phyloP scores from a whole-genome alignment of 1,140 invertebrate genomes.

The Euwallacea fornicatus region DNA sequence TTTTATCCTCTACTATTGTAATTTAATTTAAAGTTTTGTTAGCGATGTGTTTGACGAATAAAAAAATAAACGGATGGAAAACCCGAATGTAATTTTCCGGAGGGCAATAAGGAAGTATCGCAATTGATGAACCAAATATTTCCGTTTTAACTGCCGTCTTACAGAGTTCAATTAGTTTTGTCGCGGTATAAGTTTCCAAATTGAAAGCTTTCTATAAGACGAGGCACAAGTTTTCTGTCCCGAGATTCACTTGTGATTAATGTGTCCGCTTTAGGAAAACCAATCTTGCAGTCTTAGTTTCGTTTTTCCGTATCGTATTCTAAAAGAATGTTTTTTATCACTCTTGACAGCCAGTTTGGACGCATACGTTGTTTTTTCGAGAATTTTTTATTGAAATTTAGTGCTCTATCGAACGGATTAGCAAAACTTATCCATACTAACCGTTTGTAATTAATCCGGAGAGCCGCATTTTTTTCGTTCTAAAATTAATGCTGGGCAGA shows the following conservation, averaged over 20 bases:
- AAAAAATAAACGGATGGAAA: constrained; percentile 12
- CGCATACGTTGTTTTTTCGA: constrained; percentile 18
- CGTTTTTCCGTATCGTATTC: constrained; percentile 32
- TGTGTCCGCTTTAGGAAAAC: constrained; percentile 36
- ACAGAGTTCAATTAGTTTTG: constrained; percentile 38
- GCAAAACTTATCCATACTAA: too few relatives aligned
- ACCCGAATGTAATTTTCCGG: constrained; percentile 18
- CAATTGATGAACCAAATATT: constrained; percentile 35
- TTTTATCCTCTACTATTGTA: too few relatives aligned
- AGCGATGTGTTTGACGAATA: neutral
- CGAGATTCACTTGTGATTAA: constrained; percentile 39
- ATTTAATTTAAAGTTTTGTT: neutral
- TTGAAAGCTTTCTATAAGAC: constrained; percentile 41
- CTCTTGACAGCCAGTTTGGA: constrained; percentile 28
- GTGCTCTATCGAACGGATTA: neutral
- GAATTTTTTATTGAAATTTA: constrained; percentile 6
- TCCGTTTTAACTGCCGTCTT: constrained; percentile 32
- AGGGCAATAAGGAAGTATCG: constrained; percentile 24
- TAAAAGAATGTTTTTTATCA: constrained; percentile 34
- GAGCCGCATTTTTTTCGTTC: too few relatives aligned
- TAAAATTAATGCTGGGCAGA: too few relatives aligned
- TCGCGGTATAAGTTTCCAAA: constrained; percentile 38
- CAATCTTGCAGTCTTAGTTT: constrained; percentile 35
- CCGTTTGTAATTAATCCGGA: too few relatives aligned
- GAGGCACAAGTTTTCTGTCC: constrained; percentile 38